Base-by-base conservation (phyloP, 2,797 vertebrate species). In the Hoplostethus atlanticus region DNA sequence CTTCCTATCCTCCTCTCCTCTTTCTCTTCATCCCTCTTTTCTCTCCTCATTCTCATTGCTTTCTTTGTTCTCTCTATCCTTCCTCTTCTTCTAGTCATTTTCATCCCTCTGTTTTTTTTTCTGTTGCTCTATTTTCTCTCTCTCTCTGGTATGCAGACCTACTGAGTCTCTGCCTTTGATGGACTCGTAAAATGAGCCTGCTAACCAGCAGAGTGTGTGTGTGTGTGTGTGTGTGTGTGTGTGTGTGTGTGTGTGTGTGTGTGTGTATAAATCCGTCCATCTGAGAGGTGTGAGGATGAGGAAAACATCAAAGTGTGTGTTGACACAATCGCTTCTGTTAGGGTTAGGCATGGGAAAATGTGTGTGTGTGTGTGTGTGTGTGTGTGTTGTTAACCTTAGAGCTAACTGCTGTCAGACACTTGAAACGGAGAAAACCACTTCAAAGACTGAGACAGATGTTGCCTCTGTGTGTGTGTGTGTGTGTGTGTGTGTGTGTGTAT, bases 351-450 rank as follows among this genome's bases (percentile, higher is more conserved):
- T 21, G 21, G 21, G 21, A 1, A 21, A 25, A n/a, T 30, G 38
- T 10, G 28, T 25, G 13, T 7, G 9, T 21, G 13, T 4, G 6
- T 30, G 38, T 40, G 53, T 78, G 70, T 31, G 77, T 70, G 16
- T 58, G 21, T 42, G 17, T 55, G 15, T 40, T 64, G 52, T 65
- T 16, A 68, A 51, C 67, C 66, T 68, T 9, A 0, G 12, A 77
- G 69, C 74, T 60, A 68, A 84, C 68, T 12, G 54, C 56, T 21
- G 67, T 80, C 74, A 73, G 77, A 64, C 40, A 68, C 36, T 75
- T 73, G 54, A 80, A 71, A 74, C 57, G 72, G 51, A 63, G 67
- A 25, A 80, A 84, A 80, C 61, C 76, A 85, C 83, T 76, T 87
- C 80, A 82, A 73, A 85, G 81, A 54, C 55, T 0, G 47, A 66